Conservation (phyloP, 2,888 invertebrate species). For the Stramonita haemastoma region DNA sequence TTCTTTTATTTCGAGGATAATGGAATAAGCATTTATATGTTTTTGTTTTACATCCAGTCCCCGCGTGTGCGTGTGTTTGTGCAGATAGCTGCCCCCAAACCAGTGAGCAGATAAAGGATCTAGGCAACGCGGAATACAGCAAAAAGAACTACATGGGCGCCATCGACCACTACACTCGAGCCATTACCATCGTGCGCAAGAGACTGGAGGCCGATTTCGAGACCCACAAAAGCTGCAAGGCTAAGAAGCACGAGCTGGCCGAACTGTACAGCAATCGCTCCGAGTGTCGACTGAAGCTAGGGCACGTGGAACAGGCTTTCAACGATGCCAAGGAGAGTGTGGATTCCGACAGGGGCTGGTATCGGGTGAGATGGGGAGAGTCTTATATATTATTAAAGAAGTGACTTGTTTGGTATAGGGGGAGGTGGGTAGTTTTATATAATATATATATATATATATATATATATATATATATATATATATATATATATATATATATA, state of each 20-base stretch:
- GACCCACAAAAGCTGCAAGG: constrained; percentile 29
- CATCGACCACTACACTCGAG: constrained; percentile 52
- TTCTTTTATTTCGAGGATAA: too few species aligned
- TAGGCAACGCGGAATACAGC: constrained; percentile 56
- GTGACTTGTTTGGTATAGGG: too few species aligned
- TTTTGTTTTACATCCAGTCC: too few species aligned
- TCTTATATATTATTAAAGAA: neutral
- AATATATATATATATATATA: too few species aligned
- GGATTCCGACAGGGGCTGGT: constrained; percentile 61
- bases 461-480: too few species aligned
- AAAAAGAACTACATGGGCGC: constrained; percentile 50
- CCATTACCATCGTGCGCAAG: constrained; percentile 48
- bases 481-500: too few species aligned
- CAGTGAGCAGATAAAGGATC: constrained; percentile 50
- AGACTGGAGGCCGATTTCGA: constrained; percentile 6
- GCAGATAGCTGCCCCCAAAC: neutral
- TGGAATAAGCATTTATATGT: too few species aligned
- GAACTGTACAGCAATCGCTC: constrained; percentile 63
- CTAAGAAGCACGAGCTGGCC: constrained; percentile 56
- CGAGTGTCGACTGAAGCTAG: constrained; percentile 56
- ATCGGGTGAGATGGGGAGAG: constrained; percentile 54
- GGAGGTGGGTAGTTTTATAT: too few species aligned
- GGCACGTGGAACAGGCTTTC: constrained; percentile 49
- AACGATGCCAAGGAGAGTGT: constrained; percentile 63
- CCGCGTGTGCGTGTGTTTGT: too few species aligned